Conservation (phyloP, 2,888 invertebrate species). For the Eristalis pertinax region DNA sequence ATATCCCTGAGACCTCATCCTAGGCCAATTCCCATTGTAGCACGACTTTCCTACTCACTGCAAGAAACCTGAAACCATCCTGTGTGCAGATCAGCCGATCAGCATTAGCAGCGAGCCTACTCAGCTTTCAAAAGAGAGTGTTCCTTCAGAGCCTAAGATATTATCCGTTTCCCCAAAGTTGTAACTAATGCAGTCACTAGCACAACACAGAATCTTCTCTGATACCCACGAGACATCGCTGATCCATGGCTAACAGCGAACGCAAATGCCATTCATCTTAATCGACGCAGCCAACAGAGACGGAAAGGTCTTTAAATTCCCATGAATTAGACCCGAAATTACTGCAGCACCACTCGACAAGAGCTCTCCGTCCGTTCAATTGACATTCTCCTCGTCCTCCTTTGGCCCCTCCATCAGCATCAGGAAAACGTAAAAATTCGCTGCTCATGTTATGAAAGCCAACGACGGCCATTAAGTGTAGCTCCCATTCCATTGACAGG, state of each 20-base stretch:
- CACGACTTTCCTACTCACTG: too few relatives aligned
- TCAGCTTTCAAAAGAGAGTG: too few relatives aligned
- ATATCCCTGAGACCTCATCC: too few relatives aligned
- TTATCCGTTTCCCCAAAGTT: too few relatives aligned
- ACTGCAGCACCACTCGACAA: constrained; percentile 15
- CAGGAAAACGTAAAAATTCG: constrained; percentile 29
- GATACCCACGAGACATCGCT: neutral
- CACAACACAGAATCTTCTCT: neutral
- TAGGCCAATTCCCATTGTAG: too few relatives aligned
- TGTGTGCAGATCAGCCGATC: too few relatives aligned
- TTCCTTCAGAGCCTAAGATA: too few relatives aligned
- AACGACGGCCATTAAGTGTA: constrained; percentile 64
- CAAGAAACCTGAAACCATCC: too few relatives aligned
- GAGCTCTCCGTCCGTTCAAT: constrained; percentile 21
- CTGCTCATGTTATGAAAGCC: constrained; percentile 58
- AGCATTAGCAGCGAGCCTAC: too few relatives aligned
- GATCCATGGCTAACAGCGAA: neutral
- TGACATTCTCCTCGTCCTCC: constrained; percentile 37
- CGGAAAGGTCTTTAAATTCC: constrained; percentile 15
- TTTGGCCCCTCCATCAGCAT: neutral
- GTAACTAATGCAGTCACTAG: too few relatives aligned
- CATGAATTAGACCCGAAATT: constrained; percentile 34
- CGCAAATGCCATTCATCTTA: neutral
- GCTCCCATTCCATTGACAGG: constrained; percentile 67
- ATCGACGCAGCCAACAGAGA: constrained; percentile 4